Conservation (phyloP, 2,113 vertebrate genomes). For the Dipodomys stephensi region DNA sequence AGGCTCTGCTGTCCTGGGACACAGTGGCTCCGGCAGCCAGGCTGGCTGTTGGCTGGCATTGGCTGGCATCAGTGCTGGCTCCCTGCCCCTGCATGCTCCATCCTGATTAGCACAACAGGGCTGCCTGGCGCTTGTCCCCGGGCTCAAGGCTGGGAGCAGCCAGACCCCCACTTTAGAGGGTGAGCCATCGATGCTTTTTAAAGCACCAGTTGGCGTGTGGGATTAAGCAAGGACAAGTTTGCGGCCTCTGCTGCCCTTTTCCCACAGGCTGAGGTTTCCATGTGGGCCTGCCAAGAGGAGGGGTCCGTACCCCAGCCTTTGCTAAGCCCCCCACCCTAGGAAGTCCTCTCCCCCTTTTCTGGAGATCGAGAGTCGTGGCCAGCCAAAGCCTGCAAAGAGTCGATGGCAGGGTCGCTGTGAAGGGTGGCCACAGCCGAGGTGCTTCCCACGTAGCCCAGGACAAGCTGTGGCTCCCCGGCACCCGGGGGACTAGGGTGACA, state of each 20-base stretch:
- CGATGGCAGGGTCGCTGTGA: not conserved
- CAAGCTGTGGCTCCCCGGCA: not conserved
- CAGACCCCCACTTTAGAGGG: slow-evolving; percentile 25
- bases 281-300: not conserved
- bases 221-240: slow-evolving; percentile 57
- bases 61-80: slow-evolving; percentile 16
- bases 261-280: not conserved
- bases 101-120: not conserved
- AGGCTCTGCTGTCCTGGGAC: not conserved
- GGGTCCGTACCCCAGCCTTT: not conserved
- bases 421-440: accelerated
- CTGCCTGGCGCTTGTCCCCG: not conserved
- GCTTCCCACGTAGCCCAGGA: not conserved
- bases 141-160: slow-evolving; percentile 27
- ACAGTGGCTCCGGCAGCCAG: not conserved
- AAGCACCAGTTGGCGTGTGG: slow-evolving; percentile 70
- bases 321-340: not conserved
- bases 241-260: not conserved
- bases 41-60: not conserved
- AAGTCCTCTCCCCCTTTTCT: not conserved
- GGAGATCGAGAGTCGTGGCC: not conserved
- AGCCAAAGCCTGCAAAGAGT: too few relatives aligned
- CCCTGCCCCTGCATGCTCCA: not conserved
- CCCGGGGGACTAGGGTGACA: not conserved
- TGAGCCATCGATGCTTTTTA: slow-evolving; percentile 77